phyloP scores from a whole-genome alignment of 2,888 invertebrate species.

The Clistopyga incitator region DNA sequence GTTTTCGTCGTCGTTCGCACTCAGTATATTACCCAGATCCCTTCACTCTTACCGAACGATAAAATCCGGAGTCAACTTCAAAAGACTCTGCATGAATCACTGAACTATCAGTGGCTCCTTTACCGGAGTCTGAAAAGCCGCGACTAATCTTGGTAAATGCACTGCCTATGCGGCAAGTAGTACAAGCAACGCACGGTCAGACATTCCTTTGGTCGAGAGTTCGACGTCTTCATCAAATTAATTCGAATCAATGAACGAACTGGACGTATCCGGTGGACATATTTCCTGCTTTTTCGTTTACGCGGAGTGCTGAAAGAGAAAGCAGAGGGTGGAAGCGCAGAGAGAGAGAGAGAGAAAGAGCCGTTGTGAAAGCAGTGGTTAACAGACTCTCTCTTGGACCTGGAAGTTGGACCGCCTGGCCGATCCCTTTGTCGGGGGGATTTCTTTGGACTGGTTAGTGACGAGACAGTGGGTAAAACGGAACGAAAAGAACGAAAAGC shows the following conservation, averaged over 20 bases:
- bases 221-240: conserved; percentile 43
- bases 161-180: conserved; percentile 32
- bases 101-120: background rate
- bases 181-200: conserved; percentile 40
- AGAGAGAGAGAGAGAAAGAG: background rate
- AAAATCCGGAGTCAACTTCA: conserved; percentile 5
- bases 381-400: background rate
- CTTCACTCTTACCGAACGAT: background rate
- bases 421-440: conserved; percentile 51
- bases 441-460: conserved; percentile 16
- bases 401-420: conserved; percentile 1
- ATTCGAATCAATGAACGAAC: conserved; percentile 46
- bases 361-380: background rate
- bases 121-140: conserved; percentile 8
- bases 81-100: conserved; percentile 35
- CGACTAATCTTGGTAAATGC: conserved; percentile 53
- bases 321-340: background rate
- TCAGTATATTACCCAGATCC: conserved; percentile 56
- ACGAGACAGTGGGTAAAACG: background rate
- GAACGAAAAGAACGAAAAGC: conserved; percentile 1
- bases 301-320: background rate
- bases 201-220: conserved; percentile 1
- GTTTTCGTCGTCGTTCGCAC: conserved; percentile 54
- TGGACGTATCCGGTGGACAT: background rate
- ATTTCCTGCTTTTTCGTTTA: conserved; percentile 9